A percentile compares a stretch with the other conserved stretches of the same genome.
Evolutionary conservation across 2,888 invertebrate species (phyloP).

Genomic region (Tinea pellionella): DNA sequence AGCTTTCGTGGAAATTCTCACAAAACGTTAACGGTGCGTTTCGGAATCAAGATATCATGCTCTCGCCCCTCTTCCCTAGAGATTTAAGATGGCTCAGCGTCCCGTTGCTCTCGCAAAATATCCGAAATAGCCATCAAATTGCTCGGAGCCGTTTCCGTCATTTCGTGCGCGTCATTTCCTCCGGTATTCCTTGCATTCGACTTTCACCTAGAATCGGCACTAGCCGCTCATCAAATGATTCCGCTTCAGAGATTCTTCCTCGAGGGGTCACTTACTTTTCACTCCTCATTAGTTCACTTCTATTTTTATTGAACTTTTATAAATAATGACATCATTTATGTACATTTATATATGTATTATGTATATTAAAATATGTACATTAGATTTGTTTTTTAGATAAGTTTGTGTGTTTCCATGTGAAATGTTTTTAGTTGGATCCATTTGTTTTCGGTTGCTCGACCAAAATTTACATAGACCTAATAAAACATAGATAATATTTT

Average conservation of each 20-base stretch:
- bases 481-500: not conserved
- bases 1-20: not conserved
- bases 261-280: constrained; percentile 13
- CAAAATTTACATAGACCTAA: constrained; percentile 2
- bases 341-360: too few relatives aligned
- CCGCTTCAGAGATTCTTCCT: constrained; percentile 30
- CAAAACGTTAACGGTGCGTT: constrained; percentile 1
- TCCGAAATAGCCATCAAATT: constrained; percentile 30
- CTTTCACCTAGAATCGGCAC: not conserved
- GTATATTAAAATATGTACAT: too few relatives aligned
- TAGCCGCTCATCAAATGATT: constrained; percentile 21
- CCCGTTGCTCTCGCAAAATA: constrained; percentile 21
- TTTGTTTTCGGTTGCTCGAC: not conserved
- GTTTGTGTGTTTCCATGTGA: too few relatives aligned
- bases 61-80: not conserved
- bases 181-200: constrained; percentile 9
- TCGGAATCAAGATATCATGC: constrained; percentile 8
- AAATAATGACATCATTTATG: not conserved
- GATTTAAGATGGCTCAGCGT: constrained; percentile 8
- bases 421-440: too few relatives aligned
- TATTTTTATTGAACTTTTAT: not conserved
- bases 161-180: constrained; percentile 41
- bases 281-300: constrained; percentile 6
- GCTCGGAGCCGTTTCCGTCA: constrained; percentile 30
- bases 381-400: too few relatives aligned